Evolutionary conservation across 2,797 vertebrate genomes (phyloP).

Genomic region (Ispidina lecontei): DNA sequence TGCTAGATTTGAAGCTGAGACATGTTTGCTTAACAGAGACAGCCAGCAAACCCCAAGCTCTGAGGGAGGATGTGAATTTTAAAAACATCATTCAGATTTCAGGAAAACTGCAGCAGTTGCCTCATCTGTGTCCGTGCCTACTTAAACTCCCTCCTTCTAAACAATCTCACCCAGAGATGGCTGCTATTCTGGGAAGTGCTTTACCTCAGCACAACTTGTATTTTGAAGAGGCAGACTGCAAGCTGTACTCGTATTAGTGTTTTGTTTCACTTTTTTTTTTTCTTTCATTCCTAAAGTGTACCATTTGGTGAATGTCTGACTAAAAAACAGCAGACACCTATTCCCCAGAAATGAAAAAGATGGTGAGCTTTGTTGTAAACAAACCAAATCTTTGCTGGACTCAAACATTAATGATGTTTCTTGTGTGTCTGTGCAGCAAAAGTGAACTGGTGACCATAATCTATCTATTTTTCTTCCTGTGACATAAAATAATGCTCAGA

Average conservation of each 20-base stretch:
- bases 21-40: neutral
- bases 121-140: neutral
- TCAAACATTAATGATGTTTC: neutral
- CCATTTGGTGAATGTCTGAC: neutral
- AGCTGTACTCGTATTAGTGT: neutral
- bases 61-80: neutral
- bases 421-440: neutral
- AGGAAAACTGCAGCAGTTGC: slow-evolving; percentile 19
- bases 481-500: neutral
- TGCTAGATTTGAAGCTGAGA: neutral
- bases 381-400: neutral
- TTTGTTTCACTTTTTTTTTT: neutral
- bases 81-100: neutral
- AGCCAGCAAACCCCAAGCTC: neutral
- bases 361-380: neutral
- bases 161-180: slow-evolving; percentile 47
- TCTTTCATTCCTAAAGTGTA: neutral
- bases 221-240: neutral
- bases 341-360: neutral
- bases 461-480: neutral
- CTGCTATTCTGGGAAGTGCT: neutral
- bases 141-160: slow-evolving; percentile 26
- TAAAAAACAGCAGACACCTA: neutral
- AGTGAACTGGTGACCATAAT: neutral
- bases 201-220: neutral